Percentiles rank a stretch among this genome's conserved stretches.
These are phyloP conservation scores for Sitodiplosis mosellana DNA, from an alignment of 1,140 invertebrate genomes.

Conservation along the genomic window DNA sequence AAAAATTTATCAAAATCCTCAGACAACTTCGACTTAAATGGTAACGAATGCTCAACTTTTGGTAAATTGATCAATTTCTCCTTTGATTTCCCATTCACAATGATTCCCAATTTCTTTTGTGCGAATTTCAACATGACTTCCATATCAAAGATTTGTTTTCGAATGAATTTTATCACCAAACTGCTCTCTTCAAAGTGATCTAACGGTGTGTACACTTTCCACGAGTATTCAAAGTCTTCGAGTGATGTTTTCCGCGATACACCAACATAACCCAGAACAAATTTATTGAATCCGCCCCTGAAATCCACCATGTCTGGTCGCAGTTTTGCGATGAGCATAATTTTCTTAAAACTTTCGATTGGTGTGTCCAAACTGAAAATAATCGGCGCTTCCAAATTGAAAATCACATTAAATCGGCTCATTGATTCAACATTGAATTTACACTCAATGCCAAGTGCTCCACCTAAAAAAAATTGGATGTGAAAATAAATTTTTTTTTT, in stretches of 20 bases:
- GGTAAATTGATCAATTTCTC: constrained; percentile 14
- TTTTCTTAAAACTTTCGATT: constrained; percentile 41
- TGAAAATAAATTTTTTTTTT: too few relatives aligned
- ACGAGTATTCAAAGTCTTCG: constrained; percentile 55
- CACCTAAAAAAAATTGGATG: too few relatives aligned
- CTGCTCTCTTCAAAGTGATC: constrained; percentile 54
- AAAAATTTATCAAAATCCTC: too few relatives aligned
- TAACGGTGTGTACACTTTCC: constrained; percentile 54
- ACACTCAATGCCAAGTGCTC: constrained; percentile 45
- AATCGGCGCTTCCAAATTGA: constrained; percentile 49
- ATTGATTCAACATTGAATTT: constrained; percentile 34
- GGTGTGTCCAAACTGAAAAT: constrained; percentile 51
- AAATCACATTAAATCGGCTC: constrained; percentile 48
- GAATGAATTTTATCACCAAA: constrained; percentile 41
- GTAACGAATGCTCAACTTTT: neutral
- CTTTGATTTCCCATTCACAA: constrained; percentile 30
- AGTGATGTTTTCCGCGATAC: constrained; percentile 50
- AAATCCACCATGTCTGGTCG: constrained; percentile 35
- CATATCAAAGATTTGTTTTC: constrained; percentile 40
- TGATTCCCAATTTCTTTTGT: constrained; percentile 30
- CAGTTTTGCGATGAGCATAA: constrained; percentile 25
- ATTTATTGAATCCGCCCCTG: constrained; percentile 49
- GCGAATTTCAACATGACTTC: constrained; percentile 47
- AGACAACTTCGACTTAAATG: neutral
- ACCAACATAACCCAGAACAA: constrained; percentile 52